These are phyloP conservation scores for Hipparchia sbordonii DNA, from an alignment of 2,888 invertebrate genomes.

Conservation along the genomic window DNA sequence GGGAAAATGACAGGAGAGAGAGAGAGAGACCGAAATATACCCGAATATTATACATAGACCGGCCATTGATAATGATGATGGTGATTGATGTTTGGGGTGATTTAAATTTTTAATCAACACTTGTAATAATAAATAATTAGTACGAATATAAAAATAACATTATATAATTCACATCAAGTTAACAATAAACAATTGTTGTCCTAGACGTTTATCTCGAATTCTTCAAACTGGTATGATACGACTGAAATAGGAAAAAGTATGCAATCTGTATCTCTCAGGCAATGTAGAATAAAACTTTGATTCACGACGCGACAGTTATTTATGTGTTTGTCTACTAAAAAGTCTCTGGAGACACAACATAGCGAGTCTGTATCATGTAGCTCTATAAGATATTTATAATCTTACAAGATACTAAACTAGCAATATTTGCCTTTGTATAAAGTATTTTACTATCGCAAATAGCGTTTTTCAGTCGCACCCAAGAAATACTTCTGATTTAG, in stretches of 20 bases:
- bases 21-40: no score
- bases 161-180: no score
- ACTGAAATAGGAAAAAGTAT: neutral
- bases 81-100: no score
- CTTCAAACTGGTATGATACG: neutral
- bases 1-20: no score
- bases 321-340: slow-evolving; percentile 11
- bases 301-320: slow-evolving; percentile 10
- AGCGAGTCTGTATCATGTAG: slow-evolving; percentile 6
- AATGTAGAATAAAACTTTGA: slow-evolving; percentile 4
- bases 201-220: neutral
- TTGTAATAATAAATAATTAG: no score
- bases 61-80: no score
- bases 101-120: no score
- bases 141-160: no score
- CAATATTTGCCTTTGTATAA: neutral
- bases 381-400: neutral
- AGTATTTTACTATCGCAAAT: no score
- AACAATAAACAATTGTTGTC: neutral
- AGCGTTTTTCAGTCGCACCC: no score
- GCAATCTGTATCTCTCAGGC: neutral
- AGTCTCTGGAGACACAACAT: slow-evolving; percentile 5
- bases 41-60: no score
- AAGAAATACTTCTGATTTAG: no score
- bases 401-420: neutral